These are phyloP conservation scores for Bombus cullumanus DNA, from an alignment of 1,140 invertebrate genomes.

Conservation along the genomic window DNA sequence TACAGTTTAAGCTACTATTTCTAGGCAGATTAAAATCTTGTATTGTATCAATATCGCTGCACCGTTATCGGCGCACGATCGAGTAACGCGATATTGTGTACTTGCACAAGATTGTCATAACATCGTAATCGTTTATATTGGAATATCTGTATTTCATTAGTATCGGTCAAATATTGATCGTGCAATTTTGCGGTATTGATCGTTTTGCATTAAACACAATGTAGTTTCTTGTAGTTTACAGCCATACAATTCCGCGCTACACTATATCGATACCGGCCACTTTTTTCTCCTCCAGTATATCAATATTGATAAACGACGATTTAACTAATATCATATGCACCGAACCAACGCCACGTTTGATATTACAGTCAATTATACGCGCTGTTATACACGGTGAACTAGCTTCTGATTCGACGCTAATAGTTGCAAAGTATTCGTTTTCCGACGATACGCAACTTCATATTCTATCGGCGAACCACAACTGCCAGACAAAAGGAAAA, in stretches of 20 bases:
- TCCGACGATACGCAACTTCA: not conserved
- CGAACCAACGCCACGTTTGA: not conserved
- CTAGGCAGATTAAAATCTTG: not conserved
- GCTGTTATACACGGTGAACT: not conserved
- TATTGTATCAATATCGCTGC: not conserved
- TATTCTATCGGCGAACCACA: not conserved
- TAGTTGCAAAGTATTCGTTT: not conserved
- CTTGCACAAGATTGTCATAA: not conserved
- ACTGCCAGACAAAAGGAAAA: not conserved
- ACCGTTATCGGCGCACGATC: not conserved
- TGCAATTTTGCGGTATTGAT: not conserved
- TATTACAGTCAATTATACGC: not conserved
- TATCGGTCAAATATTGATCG: not conserved
- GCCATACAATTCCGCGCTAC: rapidly evolving
- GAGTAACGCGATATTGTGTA: not conserved
- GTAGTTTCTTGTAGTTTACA: not conserved
- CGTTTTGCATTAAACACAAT: not conserved
- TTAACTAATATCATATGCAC: not conserved
- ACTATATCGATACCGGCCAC: not conserved
- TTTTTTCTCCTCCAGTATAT: not conserved
- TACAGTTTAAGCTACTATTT: not conserved
- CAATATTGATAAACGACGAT: not conserved
- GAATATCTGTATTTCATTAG: slow-evolving; percentile 2
- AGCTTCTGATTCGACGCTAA: not conserved
- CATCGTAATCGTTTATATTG: not conserved